These are phyloP conservation scores for Hemibagrus guttatus DNA, from an alignment of 2,797 vertebrate genomes.

Conservation along the genomic window DNA sequence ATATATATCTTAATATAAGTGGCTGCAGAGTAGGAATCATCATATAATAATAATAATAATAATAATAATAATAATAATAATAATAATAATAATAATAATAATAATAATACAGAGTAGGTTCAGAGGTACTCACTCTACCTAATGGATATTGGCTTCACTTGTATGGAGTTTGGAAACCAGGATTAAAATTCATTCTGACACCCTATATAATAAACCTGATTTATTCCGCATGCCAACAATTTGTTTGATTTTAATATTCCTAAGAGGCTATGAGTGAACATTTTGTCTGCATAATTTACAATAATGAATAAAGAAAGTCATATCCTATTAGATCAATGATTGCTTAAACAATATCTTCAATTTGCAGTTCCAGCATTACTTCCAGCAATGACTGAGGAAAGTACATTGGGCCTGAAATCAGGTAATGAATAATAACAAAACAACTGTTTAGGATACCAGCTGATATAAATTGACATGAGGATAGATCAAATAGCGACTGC, in stretches of 20 bases:
- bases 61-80: no score
- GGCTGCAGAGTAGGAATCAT: not conserved
- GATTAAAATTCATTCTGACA: constrained; percentile 15
- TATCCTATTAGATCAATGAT: constrained; percentile 19
- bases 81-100: no score
- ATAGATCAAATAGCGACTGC: not conserved
- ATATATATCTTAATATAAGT: not conserved
- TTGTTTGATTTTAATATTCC: constrained; percentile 9
- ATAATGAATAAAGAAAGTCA: constrained; percentile 15
- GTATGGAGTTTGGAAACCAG: not conserved
- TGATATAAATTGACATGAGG: not conserved
- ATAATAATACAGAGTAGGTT: not conserved
- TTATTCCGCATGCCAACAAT: not conserved
- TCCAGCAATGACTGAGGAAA: not conserved
- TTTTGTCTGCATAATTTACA: constrained; percentile 28
- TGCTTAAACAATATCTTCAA: constrained; percentile 25
- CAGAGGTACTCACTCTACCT: not conserved
- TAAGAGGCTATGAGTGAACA: not conserved
- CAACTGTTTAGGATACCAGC: not conserved
- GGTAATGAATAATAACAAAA: constrained; percentile 17
- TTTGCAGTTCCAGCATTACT: constrained; percentile 4
- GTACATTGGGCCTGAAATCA: not conserved
- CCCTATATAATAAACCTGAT: not conserved
- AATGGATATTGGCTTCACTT: not conserved
- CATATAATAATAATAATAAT: not conserved